Conservation (phyloP, 2,797 vertebrate species). For the Poeciliopsis gracilis region DNA sequence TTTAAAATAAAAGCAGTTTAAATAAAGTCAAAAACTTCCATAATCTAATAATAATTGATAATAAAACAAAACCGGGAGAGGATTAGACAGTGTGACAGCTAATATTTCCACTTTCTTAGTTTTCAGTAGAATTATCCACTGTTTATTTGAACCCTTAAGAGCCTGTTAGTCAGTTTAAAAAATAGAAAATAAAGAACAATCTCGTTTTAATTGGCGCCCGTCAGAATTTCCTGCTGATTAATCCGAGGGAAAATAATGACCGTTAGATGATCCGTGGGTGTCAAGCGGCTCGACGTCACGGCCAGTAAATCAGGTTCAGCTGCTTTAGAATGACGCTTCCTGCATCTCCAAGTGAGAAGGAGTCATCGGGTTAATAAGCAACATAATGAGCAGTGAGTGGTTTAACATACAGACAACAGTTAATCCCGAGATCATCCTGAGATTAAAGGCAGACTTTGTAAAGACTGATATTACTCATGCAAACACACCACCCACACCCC, state of each 20-base stretch:
- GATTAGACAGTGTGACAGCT: neutral
- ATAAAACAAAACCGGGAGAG: neutral
- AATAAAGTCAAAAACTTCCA: neutral
- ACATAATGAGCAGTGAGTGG: constrained; percentile 31
- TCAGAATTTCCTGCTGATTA: neutral
- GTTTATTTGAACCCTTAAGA: neutral
- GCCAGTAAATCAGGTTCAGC: constrained; percentile 9
- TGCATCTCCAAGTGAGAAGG: constrained; percentile 17
- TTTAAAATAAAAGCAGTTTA: neutral
- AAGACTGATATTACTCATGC: constrained; percentile 6
- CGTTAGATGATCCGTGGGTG: neutral
- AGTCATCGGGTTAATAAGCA: constrained; percentile 17
- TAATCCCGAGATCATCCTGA: constrained; percentile 35
- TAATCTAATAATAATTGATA: too few species aligned
- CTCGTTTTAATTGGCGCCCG: neutral
- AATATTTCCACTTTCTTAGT: neutral
- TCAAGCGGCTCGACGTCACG: neutral
- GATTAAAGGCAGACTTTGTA: constrained; percentile 18
- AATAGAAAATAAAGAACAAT: neutral
- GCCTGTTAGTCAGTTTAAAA: neutral
- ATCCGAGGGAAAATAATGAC: neutral
- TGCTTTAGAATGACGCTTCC: neutral
- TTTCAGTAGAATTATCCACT: neutral
- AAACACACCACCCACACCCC: neutral
- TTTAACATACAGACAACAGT: constrained; percentile 24